Conservation (phyloP, 1,140 invertebrate genomes). For the Apis florea region DNA sequence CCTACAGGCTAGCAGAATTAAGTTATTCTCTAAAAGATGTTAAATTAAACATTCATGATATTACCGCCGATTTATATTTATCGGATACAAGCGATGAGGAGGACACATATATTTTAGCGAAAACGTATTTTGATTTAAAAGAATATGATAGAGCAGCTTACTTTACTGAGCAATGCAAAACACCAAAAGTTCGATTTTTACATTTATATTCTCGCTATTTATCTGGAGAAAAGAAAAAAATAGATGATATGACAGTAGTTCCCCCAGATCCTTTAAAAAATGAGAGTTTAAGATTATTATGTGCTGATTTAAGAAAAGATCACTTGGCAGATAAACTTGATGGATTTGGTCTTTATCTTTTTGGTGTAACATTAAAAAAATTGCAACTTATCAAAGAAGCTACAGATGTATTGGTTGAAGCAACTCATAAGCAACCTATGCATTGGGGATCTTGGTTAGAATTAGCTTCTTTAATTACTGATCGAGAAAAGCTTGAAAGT, state of each 20-base stretch:
- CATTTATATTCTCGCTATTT: constrained; percentile 93
- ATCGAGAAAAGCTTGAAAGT: constrained; percentile 85
- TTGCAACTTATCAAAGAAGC: constrained; percentile 89
- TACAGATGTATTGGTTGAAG: constrained; percentile 88
- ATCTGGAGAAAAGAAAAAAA: constrained; percentile 92
- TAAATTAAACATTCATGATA: constrained; percentile 79
- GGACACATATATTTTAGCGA: constrained; percentile 89
- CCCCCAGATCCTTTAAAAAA: constrained; percentile 84
- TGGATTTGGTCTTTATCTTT: constrained; percentile 94
- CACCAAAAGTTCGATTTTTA: constrained; percentile 87
- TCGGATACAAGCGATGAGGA: constrained; percentile 81
- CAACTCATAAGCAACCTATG: constrained; percentile 89
- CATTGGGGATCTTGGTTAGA: constrained; percentile 97
- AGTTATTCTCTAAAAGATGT: constrained; percentile 88
- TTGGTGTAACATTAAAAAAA: constrained; percentile 95
- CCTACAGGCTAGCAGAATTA: constrained; percentile 88
- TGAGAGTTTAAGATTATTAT: constrained; percentile 81
- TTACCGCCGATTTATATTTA: constrained; percentile 72
- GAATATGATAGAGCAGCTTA: constrained; percentile 95
- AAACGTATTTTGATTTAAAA: constrained; percentile 94
- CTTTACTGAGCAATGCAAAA: constrained; percentile 87
- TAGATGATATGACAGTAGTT: constrained; percentile 91
- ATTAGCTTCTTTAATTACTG: constrained; percentile 91
- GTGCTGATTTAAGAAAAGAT: constrained; percentile 82
- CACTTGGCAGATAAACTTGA: constrained; percentile 86